phyloP scores from a whole-genome alignment of 64 coral and sea anemone species.

The Montipora cactus region DNA sequence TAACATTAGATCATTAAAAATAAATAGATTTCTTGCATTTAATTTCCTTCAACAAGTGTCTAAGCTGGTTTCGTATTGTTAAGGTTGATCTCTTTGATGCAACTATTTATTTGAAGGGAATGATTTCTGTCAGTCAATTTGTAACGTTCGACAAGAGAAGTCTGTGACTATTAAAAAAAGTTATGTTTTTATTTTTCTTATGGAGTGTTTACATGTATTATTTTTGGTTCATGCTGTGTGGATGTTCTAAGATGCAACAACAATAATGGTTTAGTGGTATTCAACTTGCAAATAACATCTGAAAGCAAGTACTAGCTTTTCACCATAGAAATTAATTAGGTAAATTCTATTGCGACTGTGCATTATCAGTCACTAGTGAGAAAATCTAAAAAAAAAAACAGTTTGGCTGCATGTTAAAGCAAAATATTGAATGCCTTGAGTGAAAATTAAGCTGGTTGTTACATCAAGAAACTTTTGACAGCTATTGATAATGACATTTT shows the following conservation, averaged over 20 bases:
- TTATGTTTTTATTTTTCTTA: not conserved
- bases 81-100: not conserved
- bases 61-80: not conserved
- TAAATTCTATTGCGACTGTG: not conserved
- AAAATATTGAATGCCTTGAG: too few species aligned
- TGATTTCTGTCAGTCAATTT: constrained; percentile 27
- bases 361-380: not conserved
- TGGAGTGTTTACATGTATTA: constrained; percentile 17
- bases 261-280: not conserved
- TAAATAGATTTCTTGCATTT: constrained; percentile 19
- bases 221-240: constrained; percentile 11
- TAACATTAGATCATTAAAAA: constrained; percentile 39
- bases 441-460: not conserved
- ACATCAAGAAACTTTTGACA: not conserved
- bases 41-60: constrained; percentile 8
- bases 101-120: not conserved
- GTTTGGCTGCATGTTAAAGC: too few species aligned
- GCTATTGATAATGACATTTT: not conserved
- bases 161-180: not conserved
- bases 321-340: constrained; percentile 11
- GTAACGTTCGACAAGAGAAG: not conserved
- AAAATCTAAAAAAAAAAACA: too few species aligned
- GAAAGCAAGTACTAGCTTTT: not conserved
- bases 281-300: not conserved
- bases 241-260: not conserved